Conservation (phyloP, 2,888 invertebrate genomes). For the Lymantria monacha region DNA sequence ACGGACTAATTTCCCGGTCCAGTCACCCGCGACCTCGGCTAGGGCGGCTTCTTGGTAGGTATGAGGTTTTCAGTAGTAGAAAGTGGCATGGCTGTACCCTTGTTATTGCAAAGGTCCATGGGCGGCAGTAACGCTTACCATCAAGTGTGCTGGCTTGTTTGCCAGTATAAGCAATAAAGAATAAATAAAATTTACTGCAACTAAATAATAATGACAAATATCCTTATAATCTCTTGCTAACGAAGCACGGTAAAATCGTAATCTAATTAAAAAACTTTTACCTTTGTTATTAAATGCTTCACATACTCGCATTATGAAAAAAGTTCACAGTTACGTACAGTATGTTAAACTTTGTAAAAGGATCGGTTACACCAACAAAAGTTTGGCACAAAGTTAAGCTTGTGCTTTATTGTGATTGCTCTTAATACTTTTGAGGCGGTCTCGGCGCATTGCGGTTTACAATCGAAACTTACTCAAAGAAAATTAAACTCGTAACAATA, state of each 20-base stretch:
- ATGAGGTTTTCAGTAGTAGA: too few species aligned
- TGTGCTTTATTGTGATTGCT: constrained; percentile 61
- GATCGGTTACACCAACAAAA: constrained; percentile 29
- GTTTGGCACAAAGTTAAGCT: constrained; percentile 47
- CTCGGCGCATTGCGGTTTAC: constrained; percentile 60
- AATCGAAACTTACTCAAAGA: constrained; percentile 60
- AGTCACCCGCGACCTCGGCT: too few species aligned
- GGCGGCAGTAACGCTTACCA: too few species aligned
- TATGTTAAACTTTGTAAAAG: constrained; percentile 32
- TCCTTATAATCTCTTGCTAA: too few species aligned
- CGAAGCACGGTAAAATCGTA: constrained; percentile 2
- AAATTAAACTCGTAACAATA: constrained; percentile 61
- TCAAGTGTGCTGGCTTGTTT: too few species aligned
- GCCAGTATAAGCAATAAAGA: too few species aligned
- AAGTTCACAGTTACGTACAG: constrained; percentile 28
- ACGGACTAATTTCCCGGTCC: too few species aligned
- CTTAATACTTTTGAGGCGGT: constrained; percentile 55
- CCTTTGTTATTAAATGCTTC: constrained; percentile 28
- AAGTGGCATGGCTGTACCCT: too few species aligned
- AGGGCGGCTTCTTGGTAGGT: too few species aligned
- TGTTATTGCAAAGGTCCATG: too few species aligned
- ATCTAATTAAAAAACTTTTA: constrained; percentile 35
- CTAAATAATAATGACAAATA: too few species aligned
- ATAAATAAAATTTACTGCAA: too few species aligned
- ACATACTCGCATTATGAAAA: constrained; percentile 36